Base-by-base conservation (phyloP, 2,113 vertebrate genomes). In the Ciconia maguari region DNA sequence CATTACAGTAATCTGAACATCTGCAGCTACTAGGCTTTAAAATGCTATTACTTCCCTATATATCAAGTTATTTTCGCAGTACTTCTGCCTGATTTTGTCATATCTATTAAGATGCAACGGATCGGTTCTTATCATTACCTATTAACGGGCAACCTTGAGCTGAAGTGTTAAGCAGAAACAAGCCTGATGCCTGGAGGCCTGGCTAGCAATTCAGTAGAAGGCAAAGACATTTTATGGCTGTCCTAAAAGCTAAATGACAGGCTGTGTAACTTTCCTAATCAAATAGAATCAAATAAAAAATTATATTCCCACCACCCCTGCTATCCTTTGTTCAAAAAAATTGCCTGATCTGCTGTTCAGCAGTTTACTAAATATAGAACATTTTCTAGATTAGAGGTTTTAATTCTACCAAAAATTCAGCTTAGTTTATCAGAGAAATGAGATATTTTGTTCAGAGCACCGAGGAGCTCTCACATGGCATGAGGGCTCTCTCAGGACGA, bases 91-190 rank as follows among this genome's bases (percentile, higher is more conserved):
- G 62, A 58, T 85, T 75, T 93, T 94, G 76, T 94, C 81, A 22
- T 84, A 68, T 52, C 89, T 94, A 89, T 96, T 94, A 83, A 96
- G 94, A 74, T 93, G 77, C 68, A 90, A 88, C 46, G 79, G 54
- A 86, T 93, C 25, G 16, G 69, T 83, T 91, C 92, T 85, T 71
- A 94, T 66, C 81, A 61, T 94, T 97, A 88, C 20, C 88, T 96
- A 76, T 62, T 95, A 87, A 78, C 61, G 88, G 84, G 68, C 94
- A 97, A 94, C 82, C 96, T 94, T 82, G 93, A 93, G 78, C 91
- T 79, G 62, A 48, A 58, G 74, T 55, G 80, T 79, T 57, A 48
- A 70, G 42, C 81, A 92, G 64, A 70, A 94, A 20, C 71, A 54
- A 89, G 38, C 9, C 77, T 71, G 44, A 51, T 61, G 91, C 61